Percentiles rank a stretch among this genome's conserved stretches.
Conservation (phyloP, 2,113 vertebrate genomes). For the Passer montanus region DNA sequence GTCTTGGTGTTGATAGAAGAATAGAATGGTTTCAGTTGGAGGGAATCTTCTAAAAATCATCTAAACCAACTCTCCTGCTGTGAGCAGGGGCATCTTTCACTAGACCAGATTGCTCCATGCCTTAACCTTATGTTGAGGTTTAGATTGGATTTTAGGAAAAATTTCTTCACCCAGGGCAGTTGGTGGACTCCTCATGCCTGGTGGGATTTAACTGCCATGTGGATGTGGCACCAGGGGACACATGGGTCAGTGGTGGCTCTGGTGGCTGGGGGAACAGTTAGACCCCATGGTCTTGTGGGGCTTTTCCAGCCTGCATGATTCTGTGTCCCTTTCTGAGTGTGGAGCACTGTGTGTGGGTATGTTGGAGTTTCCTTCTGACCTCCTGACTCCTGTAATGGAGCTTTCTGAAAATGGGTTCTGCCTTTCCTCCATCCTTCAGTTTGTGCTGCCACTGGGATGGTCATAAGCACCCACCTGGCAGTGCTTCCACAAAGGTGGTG, state of each 20-base stretch:
- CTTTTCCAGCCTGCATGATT: background rate
- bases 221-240: background rate
- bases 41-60: background rate
- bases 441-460: background rate
- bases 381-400: accelerated
- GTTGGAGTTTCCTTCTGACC: background rate
- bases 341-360: background rate
- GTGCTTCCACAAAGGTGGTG: background rate
- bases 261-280: background rate
- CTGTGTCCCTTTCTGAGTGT: background rate
- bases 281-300: background rate
- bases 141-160: background rate
- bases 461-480: background rate
- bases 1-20: background rate
- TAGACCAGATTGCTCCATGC: background rate
- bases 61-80: background rate
- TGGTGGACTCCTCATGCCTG: background rate
- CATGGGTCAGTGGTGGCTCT: background rate
- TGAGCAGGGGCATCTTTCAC: background rate
- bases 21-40: background rate
- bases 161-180: background rate
- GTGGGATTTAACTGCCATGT: accelerated
- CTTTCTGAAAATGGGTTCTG: background rate
- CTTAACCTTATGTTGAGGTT: background rate
- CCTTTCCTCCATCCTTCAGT: background rate